Evolutionary conservation across 1,140 invertebrate species (phyloP), one percentile per base, ranked within the genome.

Genomic region (Papilio glaucus): DNA sequence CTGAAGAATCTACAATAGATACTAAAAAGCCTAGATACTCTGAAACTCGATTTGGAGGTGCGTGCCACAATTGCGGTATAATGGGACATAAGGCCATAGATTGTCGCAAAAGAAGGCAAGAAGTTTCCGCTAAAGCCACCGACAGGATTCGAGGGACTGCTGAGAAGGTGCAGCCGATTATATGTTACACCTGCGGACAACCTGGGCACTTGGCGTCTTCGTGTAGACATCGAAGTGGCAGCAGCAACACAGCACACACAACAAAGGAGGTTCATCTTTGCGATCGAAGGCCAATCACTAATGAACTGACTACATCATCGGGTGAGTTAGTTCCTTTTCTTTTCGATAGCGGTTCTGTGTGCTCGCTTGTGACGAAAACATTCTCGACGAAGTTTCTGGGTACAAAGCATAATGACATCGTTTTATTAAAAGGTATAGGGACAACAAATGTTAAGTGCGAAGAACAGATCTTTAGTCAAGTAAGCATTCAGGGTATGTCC

Each of bases 271-370:
- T 82, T 21, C 38, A 82, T 33, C 18, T 65, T 5, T 80, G 78
- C 45, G 76, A 62, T 24, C 74, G 71, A 12, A 42, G 60, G 2
- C 49, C 60, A 1, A 72, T 76, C 12, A 76, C 67, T 37, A 68
- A 77, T 29, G 76, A 26, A n/a, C 71, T 81, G 70, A 57, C 13
- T 26, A 75, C 76, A 21, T 78, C 75, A 62, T 77, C 76, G 7
- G 77, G 80, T 82, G 75, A 81, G 73, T 29, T 57, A 38, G 72
- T 81, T 15, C 42, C 74, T 9, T 78, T 81, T 77, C 26, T 81
- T 15, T 80, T 80, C 69, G 76, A 79, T 60, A 78, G 74, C 68
- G 80, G 77, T 26, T 77, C 77, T n/a, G 68, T 75, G 29, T 82
- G 78, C 7, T 79, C 74, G 9, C 41, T 81, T 12, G 4, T 81